These are phyloP conservation scores for Porphyrio hochstetteri DNA, from an alignment of 2,113 vertebrate genomes.

Conservation along the genomic window DNA sequence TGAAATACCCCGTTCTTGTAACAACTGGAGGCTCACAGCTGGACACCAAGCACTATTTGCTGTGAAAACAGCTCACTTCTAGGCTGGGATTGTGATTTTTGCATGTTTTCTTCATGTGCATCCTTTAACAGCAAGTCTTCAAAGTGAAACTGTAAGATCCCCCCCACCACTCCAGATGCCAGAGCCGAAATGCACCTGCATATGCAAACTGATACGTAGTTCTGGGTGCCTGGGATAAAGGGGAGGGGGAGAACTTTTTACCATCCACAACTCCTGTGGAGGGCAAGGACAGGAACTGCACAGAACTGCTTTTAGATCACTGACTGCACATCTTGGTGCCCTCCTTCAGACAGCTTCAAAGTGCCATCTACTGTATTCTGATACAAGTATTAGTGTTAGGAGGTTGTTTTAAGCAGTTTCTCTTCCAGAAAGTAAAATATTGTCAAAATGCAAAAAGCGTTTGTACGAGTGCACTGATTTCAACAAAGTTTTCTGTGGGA, in stretches of 20 bases:
- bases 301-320: not conserved
- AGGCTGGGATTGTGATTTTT: not conserved
- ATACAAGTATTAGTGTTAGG: not conserved
- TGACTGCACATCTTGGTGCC: not conserved
- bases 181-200: not conserved
- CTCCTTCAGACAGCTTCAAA: not conserved
- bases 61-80: not conserved
- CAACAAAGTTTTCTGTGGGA: not conserved
- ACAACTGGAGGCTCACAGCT: not conserved
- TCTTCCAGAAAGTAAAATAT: not conserved
- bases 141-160: not conserved
- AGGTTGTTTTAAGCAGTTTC: not conserved
- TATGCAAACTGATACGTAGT: accelerated
- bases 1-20: not conserved
- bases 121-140: not conserved
- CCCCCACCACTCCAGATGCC: not conserved
- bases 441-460: not conserved
- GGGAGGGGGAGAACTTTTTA: not conserved
- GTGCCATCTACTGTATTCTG: not conserved
- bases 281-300: not conserved
- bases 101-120: not conserved
- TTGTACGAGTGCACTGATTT: not conserved
- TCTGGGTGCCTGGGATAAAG: not conserved
- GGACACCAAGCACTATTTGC: not conserved
- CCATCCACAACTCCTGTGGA: not conserved